phyloP scores from a whole-genome alignment of 2,113 vertebrate species.

The Lanius collurio region DNA sequence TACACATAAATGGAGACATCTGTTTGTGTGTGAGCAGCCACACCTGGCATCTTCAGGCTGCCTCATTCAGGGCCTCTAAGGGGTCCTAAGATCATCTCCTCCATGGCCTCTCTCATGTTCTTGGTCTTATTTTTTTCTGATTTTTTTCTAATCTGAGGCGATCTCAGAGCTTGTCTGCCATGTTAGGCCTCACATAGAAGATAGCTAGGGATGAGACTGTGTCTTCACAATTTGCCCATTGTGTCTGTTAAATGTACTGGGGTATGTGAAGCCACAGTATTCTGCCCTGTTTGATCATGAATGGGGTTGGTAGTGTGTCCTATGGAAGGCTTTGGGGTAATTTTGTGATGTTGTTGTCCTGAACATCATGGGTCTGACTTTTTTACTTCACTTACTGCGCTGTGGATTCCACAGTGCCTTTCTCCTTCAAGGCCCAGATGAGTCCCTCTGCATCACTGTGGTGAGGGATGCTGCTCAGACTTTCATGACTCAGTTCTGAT shows the following conservation, averaged over 20 bases:
- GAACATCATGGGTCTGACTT: not conserved
- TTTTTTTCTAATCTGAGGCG: not conserved
- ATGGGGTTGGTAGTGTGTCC: not conserved
- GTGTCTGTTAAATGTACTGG: not conserved
- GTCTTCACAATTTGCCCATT: not conserved
- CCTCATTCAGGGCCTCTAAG: not conserved
- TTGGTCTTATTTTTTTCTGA: not conserved
- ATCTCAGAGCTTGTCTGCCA: not conserved
- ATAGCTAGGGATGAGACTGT: not conserved
- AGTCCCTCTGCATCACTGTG: not conserved
- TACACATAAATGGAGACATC: not conserved
- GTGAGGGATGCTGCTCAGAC: not conserved
- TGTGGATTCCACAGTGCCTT: not conserved
- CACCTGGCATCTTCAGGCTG: not conserved
- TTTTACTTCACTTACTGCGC: not conserved
- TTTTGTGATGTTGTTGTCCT: not conserved
- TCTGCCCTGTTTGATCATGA: not conserved
- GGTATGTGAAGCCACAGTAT: not conserved
- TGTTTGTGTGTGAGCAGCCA: conserved; percentile 30
- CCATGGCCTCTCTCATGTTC: not conserved
- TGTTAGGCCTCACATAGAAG: not conserved
- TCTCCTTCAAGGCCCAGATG: not conserved
- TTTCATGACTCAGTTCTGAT: not conserved
- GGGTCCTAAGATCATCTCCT: not conserved
- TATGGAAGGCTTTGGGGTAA: not conserved